Base-by-base conservation (phyloP, 92 coral and sea anemone genomes). In the Muricea muricata region DNA sequence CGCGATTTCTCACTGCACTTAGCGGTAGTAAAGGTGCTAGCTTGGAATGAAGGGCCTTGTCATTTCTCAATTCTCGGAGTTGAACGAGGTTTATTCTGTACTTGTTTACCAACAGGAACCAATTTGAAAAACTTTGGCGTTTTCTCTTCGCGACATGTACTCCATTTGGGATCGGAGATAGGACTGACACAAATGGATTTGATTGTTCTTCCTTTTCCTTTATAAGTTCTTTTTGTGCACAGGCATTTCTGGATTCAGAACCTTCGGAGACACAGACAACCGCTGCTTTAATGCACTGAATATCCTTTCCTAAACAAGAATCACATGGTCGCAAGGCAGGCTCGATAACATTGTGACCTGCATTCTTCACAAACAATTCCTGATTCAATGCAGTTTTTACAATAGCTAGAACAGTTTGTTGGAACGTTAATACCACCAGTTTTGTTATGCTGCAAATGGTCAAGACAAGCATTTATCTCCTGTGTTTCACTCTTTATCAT, bases 301-400 rank as follows among this genome's bases (percentile, higher is more conserved):
- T 84, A 79, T 39, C 56, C 42, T 90, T 87, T 26, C 77, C 87
- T 69, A 86, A 88, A 48, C 88, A 87, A 47, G 25, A n/a, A 90
- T 75, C 85, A 86, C 93, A 90, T 15, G 88, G 93, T 78, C 88
- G 86, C 93, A 90, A 87, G 81, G 90, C 90, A 67, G 90, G 86
- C 65, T 87, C 83, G 8, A 86, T 65, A 81, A 77, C 88, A 40
- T 70, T 86, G 56, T 65, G 90, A 35, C 93, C 90, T 86, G 77
- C 90, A 90, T 7, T 31, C 42, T 65, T 90, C 81, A 70, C 93
- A 90, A 25, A 86, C 92, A 79, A 87, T 40, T 85, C 67, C 83
- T 80, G 60, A 65, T 77, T 84, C 86, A 41, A 31, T 89, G 50
- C 83, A 79, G 77, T 67, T 32, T 17, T 31, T 85, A 26, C 87